Evolutionary conservation across 2,888 invertebrate species (phyloP).

Genomic region (Nasonia oneida): DNA sequence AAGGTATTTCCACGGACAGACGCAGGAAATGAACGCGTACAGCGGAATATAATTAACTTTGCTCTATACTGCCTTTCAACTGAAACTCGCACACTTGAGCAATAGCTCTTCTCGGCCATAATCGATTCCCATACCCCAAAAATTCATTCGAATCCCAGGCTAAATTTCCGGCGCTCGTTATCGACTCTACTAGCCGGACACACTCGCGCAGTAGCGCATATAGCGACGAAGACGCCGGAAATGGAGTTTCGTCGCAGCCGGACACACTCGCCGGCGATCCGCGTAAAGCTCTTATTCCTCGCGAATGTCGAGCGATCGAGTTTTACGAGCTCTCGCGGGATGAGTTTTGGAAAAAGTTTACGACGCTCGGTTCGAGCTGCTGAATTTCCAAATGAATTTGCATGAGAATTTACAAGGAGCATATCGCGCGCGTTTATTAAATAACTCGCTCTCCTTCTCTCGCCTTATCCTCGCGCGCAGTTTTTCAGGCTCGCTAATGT

Average conservation of each 20-base stretch:
- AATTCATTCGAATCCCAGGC: slow-evolving; percentile 53
- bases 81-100: neutral
- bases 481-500: slow-evolving; percentile 28
- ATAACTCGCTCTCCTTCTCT: slow-evolving; percentile 43
- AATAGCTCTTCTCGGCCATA: no score
- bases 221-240: slow-evolving; percentile 64
- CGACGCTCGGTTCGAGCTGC: slow-evolving; percentile 64
- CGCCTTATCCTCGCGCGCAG: slow-evolving; percentile 52
- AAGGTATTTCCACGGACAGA: neutral
- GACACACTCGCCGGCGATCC: slow-evolving; percentile 59
- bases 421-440: neutral
- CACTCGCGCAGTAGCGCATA: no score
- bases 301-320: slow-evolving; percentile 66
- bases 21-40: neutral
- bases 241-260: slow-evolving; percentile 65
- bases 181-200: slow-evolving; percentile 28
- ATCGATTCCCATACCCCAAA: neutral
- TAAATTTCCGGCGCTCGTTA: slow-evolving; percentile 56
- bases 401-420: slow-evolving; percentile 70
- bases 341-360: slow-evolving; percentile 74
- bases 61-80: neutral
- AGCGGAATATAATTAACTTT: neutral
- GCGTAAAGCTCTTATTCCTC: slow-evolving; percentile 65
- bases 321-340: slow-evolving; percentile 73
- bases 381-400: slow-evolving; percentile 77